Evolutionary conservation across 2,797 vertebrate species (phyloP).

Genomic region (Gymnothorax javanicus): DNA sequence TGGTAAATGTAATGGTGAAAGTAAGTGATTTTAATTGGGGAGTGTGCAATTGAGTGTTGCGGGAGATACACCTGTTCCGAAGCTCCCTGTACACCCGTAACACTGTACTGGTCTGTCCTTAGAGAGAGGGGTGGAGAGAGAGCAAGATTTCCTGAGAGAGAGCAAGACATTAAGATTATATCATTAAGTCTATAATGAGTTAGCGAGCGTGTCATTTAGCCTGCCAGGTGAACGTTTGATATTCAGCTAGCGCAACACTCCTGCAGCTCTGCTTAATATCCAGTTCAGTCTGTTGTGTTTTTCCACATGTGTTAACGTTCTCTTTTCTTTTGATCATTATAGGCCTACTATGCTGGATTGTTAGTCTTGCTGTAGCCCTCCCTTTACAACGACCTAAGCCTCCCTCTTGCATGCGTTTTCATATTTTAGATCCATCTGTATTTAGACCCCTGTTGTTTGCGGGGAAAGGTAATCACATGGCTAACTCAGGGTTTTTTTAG

Average conservation of each 20-base stretch:
- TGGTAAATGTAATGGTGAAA: slow-evolving; percentile 1
- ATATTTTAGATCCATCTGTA: no score
- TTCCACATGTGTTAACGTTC: no score
- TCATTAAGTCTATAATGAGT: not conserved
- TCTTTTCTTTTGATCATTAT: not conserved
- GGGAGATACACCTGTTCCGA: slow-evolving; percentile 12
- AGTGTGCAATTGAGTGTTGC: slow-evolving; percentile 12
- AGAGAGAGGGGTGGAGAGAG: not conserved
- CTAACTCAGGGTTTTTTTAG: no score
- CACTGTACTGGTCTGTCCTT: slow-evolving; percentile 6
- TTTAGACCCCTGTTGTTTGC: no score
- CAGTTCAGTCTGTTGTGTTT: not conserved
- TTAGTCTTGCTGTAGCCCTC: no score
- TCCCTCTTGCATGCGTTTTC: no score
- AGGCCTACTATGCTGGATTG: no score
- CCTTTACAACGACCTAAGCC: no score
- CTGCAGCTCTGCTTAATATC: not conserved
- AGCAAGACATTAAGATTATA: not conserved
- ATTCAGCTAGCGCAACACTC: not conserved
- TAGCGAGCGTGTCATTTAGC: not conserved
- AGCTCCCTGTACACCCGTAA: not conserved
- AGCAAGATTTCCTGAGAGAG: not conserved
- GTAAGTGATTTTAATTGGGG: slow-evolving; percentile 24
- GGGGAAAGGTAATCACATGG: no score
- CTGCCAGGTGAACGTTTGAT: not conserved